These are phyloP conservation scores for Tadarida brasiliensis DNA, from an alignment of 2,797 vertebrate species.

Conservation along the genomic window DNA sequence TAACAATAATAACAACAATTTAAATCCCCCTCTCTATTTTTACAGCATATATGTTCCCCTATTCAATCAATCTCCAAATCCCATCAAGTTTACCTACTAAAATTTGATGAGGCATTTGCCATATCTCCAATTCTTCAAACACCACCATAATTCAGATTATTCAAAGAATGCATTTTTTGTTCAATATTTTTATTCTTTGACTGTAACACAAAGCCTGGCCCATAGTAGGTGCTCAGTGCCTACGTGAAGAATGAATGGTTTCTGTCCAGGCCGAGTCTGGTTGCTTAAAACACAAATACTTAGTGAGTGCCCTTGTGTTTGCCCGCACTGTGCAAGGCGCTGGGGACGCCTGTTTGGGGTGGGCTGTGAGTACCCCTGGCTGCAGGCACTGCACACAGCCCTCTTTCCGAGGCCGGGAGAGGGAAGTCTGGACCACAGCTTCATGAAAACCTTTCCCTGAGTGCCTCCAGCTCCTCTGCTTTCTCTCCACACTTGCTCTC, in stretches of 20 bases:
- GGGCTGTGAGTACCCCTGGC: background rate
- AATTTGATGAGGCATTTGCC: background rate
- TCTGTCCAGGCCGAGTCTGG: background rate
- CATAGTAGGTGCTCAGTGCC: background rate
- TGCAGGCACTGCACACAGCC: too few relatives aligned
- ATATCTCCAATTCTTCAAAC: background rate
- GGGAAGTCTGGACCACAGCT: background rate
- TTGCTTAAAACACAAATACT: background rate
- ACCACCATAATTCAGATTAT: background rate
- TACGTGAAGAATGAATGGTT: background rate
- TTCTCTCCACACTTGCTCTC: background rate
- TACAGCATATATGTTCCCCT: background rate
- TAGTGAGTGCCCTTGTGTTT: accelerated
- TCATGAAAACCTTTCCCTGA: background rate
- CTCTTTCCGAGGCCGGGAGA: accelerated
- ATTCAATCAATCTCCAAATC: background rate
- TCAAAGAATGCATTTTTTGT: background rate
- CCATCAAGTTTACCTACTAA: background rate
- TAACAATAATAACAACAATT: background rate
- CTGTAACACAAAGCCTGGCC: background rate
- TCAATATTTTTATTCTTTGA: background rate
- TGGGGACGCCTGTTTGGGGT: background rate
- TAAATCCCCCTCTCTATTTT: background rate
- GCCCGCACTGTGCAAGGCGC: accelerated
- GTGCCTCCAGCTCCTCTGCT: background rate